Percentiles rank a stretch among this genome's conserved stretches.
Evolutionary conservation across 2,888 invertebrate species (phyloP).

Genomic region (Caenorhabditis plicata): DNA sequence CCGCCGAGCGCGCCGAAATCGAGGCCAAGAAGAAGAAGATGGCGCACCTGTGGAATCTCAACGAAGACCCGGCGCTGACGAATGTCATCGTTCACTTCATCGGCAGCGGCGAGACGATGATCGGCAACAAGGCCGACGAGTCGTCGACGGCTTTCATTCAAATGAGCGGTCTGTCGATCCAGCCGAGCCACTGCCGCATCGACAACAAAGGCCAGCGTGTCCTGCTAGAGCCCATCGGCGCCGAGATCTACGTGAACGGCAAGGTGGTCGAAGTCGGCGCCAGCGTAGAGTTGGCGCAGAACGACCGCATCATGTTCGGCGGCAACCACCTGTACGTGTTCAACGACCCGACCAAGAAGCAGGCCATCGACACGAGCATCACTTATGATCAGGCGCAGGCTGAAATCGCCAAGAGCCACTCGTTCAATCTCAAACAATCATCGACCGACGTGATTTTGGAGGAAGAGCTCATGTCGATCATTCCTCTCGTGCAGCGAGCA

Average conservation of each 20-base stretch:
- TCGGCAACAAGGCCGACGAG: constrained; percentile 65
- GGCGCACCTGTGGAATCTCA: constrained; percentile 71
- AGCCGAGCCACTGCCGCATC: constrained; percentile 66
- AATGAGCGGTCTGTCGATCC: constrained; percentile 70
- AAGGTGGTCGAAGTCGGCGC: constrained; percentile 67
- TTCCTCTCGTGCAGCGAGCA: constrained; percentile 70
- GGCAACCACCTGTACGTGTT: constrained; percentile 71
- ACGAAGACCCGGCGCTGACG: constrained; percentile 70
- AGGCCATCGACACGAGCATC: constrained; percentile 65
- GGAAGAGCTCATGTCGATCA: constrained; percentile 70
- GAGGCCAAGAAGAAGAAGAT: constrained; percentile 49
- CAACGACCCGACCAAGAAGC: constrained; percentile 68
- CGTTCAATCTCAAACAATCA: no score
- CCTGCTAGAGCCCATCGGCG: not conserved
- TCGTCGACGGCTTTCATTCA: constrained; percentile 67
- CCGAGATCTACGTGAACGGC: constrained; percentile 69
- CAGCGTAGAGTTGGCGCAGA: constrained; percentile 68
- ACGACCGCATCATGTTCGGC: constrained; percentile 70
- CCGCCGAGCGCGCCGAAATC: constrained; percentile 38
- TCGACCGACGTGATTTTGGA: constrained; percentile 67
- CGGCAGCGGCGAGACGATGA: constrained; percentile 65
- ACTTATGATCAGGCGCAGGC: constrained; percentile 70
- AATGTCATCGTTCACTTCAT: constrained; percentile 70
- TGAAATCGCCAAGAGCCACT: constrained; percentile 69
- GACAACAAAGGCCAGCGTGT: no score